Conservation (phyloP, 2,797 vertebrate genomes). For the Pseudocheirus occidentalis region DNA sequence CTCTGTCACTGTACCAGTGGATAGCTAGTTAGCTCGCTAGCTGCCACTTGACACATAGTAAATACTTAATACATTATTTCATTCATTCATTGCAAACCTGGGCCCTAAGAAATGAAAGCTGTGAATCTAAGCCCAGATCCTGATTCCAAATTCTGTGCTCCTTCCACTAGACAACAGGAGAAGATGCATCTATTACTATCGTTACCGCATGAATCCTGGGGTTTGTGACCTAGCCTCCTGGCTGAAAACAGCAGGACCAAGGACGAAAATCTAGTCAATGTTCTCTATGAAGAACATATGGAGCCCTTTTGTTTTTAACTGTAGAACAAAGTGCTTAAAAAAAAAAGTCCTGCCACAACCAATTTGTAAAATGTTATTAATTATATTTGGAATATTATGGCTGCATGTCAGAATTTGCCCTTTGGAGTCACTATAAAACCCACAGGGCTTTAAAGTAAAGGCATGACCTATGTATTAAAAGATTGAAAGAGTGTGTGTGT, state of each 20-base stretch:
- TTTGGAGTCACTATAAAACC: not conserved
- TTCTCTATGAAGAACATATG: not conserved
- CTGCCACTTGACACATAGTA: not conserved
- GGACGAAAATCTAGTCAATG: not conserved
- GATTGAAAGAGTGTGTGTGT: not conserved
- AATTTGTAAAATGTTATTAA: constrained; percentile 4
- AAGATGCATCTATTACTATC: not conserved
- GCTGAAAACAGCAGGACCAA: not conserved
- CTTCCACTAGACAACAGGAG: not conserved
- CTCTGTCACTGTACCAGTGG: too few relatives aligned
- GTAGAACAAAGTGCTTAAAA: not conserved
- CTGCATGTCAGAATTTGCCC: not conserved
- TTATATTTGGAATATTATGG: not conserved
- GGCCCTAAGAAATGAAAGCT: not conserved
- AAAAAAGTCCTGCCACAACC: not conserved
- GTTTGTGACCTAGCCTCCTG: not conserved
- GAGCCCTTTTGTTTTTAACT: not conserved
- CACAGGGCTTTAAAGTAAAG: not conserved
- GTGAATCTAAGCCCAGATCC: not conserved
- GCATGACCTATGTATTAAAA: not conserved
- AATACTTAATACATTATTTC: not conserved
- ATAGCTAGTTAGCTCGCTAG: not conserved
- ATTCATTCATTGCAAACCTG: not conserved
- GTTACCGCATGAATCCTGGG: not conserved
- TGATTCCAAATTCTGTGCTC: not conserved